These are phyloP conservation scores for Podarcis siculus DNA, from an alignment of 2,797 vertebrate species.

Conservation along the genomic window DNA sequence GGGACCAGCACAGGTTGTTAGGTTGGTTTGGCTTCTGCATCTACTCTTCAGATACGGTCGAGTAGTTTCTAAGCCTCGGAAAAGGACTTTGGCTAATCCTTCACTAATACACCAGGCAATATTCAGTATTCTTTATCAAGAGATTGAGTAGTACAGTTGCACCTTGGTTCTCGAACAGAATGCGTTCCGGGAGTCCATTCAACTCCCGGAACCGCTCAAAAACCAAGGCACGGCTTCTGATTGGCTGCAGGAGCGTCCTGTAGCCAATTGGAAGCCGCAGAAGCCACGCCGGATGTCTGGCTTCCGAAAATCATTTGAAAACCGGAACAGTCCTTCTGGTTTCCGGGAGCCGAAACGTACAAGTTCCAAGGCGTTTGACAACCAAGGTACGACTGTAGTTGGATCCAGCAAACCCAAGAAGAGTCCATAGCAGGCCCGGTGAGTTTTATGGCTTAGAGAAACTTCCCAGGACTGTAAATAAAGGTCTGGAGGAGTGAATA, in stretches of 20 bases:
- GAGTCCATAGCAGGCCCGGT: neutral
- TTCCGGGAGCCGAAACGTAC: too few relatives aligned
- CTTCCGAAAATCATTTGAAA: too few relatives aligned
- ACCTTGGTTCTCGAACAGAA: too few relatives aligned
- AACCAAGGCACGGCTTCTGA: too few relatives aligned
- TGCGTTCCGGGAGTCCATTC: too few relatives aligned
- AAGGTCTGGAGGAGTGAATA: too few relatives aligned
- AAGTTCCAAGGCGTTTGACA: too few relatives aligned
- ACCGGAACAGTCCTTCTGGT: too few relatives aligned
- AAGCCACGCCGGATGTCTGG: fast-evolving
- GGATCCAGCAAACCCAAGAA: neutral
- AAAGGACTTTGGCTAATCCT: neutral
- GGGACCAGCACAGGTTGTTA: neutral
- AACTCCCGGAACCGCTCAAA: too few relatives aligned
- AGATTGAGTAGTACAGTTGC: neutral
- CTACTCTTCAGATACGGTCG: neutral
- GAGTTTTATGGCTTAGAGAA: too few relatives aligned
- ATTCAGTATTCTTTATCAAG: neutral
- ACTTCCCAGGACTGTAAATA: neutral
- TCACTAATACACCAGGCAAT: neutral
- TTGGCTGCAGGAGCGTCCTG: too few relatives aligned
- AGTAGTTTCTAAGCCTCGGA: neutral
- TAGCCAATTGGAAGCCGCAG: too few relatives aligned
- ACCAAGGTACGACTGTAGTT: neutral
- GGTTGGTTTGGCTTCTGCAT: neutral